Evolutionary conservation across 1,140 invertebrate genomes (phyloP).

Genomic region (Sarcophaga bullata): DNA sequence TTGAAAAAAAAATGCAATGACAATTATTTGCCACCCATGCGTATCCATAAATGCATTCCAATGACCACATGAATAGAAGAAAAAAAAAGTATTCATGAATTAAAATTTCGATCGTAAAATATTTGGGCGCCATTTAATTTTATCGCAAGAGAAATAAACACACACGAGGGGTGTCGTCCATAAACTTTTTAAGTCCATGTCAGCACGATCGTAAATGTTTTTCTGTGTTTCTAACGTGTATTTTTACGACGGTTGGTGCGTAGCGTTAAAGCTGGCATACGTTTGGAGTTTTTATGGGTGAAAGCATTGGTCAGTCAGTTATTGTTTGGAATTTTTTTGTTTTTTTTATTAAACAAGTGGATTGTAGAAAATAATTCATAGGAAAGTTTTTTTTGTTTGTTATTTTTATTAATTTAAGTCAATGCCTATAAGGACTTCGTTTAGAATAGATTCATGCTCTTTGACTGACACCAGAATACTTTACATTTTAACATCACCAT

Average conservation of each 20-base stretch:
- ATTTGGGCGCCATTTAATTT: not conserved
- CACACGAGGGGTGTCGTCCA: not conserved
- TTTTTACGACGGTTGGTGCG: not conserved
- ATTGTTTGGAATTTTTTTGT: no score
- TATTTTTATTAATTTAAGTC: no score
- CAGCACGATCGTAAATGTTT: not conserved
- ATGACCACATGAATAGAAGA: not conserved
- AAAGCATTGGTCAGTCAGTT: not conserved
- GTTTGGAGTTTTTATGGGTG: not conserved
- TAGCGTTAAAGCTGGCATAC: no score
- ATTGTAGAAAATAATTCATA: no score
- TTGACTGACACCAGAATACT: no score
- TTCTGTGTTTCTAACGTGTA: not conserved
- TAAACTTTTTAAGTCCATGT: not conserved
- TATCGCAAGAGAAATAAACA: no score
- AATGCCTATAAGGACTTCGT: no score
- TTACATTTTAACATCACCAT: no score
- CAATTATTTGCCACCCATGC: not conserved
- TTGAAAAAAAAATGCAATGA: not conserved
- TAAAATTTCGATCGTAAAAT: constrained; percentile 6
- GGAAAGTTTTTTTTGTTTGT: no score
- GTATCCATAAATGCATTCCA: not conserved
- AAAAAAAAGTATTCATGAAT: not conserved
- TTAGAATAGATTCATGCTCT: no score
- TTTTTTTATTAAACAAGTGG: no score